Base-by-base conservation (phyloP, 2,888 invertebrate species). In the Coremacera marginata region DNA sequence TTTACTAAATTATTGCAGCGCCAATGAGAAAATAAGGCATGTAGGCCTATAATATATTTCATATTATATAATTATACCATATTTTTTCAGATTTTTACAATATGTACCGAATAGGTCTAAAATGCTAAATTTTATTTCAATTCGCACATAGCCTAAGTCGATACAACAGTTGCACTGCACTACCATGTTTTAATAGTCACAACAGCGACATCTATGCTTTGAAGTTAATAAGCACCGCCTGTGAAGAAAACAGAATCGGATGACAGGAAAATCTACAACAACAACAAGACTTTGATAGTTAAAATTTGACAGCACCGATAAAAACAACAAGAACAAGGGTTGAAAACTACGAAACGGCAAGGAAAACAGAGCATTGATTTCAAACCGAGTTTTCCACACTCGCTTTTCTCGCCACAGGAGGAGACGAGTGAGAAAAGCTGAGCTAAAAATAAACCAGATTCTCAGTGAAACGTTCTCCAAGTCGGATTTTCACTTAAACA, bases 361-460 rank as follows among this genome's bases (percentile, higher is more conserved):
- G 57, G n/a, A 63, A 72, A 65, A 74, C 31, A 62, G 25, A 37
- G 57, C 60, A 62, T 44, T 22, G 49, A 74, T 22, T 65, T 25
- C 37, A 65, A 65, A 25, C 74, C 74, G 74, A 74, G 74, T 74
- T 74, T 74, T 74, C 52, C 74, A 27, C 22, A 31, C 73, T 73
- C 44, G 67, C 70, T 27, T 22, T 19, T 67, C 44, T 31, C 63
- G 49, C 49, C 67, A 19, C 67, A 70, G 34, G 34, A 16, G 60
- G 37, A 37, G 63, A 25, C 49, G 67, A 31, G 63, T 55, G 70
- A 62, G 75, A 19, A 73, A 77, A 77, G 74, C 76, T 65, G 49
- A 74, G 74, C 74, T 70, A 78, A 75, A 78, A 75, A 77, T 77
- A 78, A 70, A 70, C 76, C 62, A 55, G 44, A 65, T 27, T 73